Conservation (phyloP, 2,888 invertebrate genomes). For the Anaspis maculata region DNA sequence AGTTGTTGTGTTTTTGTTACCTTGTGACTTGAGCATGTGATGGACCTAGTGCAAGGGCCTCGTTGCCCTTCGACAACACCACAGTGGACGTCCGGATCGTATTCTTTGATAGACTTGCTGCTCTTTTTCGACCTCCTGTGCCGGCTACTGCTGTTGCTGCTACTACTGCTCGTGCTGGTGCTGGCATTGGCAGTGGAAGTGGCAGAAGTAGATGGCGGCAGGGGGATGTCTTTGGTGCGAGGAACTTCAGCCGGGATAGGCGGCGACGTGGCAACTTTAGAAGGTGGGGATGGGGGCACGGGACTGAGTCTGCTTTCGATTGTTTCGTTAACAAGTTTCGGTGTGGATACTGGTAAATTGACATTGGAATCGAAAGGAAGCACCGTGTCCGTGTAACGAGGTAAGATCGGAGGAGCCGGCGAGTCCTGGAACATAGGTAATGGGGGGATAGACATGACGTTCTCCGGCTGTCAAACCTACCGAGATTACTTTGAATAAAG, state of each 20-base stretch:
- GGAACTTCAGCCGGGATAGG: constrained; percentile 18
- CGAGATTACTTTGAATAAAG: constrained; percentile 28
- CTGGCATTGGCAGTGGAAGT: background rate
- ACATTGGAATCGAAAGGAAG: constrained; percentile 2
- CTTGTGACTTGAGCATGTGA: constrained; percentile 49
- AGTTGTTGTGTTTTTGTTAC: no score
- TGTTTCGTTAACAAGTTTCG: constrained; percentile 4
- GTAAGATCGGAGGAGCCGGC: background rate
- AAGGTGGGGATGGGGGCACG: constrained; percentile 13
- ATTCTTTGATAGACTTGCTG: constrained; percentile 44
- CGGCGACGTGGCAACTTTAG: constrained; percentile 14
- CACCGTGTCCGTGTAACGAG: constrained; percentile 8
- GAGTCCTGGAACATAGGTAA: background rate
- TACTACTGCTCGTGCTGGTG: background rate
- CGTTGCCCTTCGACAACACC: constrained; percentile 65
- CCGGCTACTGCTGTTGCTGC: constrained; percentile 17
- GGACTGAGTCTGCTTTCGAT: constrained; percentile 12
- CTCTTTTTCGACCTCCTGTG: constrained; percentile 25
- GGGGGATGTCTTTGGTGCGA: constrained; percentile 18
- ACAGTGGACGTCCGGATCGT: constrained; percentile 77
- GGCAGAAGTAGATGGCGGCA: background rate
- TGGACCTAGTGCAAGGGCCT: constrained; percentile 70
- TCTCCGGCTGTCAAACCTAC: no score
- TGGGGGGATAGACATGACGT: no score
- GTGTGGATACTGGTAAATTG: background rate